These are phyloP conservation scores for Heliopora coerulea DNA, from an alignment of 92 coral and sea anemone genomes.

Conservation along the genomic window DNA sequence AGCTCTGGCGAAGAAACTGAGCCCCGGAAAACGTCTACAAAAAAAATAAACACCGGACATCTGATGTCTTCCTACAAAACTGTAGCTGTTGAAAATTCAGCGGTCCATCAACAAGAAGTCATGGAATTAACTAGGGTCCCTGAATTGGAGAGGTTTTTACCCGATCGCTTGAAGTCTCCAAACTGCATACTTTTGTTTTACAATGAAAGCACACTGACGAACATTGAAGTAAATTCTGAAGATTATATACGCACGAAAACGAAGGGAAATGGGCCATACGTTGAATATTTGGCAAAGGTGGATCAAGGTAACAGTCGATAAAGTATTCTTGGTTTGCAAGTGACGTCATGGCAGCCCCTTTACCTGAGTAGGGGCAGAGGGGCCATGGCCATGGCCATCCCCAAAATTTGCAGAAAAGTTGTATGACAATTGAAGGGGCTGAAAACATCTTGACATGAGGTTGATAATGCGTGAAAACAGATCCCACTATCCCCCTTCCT, in stretches of 20 bases:
- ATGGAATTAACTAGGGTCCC: slow-evolving; percentile 53
- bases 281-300: slow-evolving; percentile 45
- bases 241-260: slow-evolving; percentile 75
- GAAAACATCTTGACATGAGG: no score
- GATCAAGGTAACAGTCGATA: slow-evolving; percentile 15
- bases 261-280: slow-evolving; percentile 84
- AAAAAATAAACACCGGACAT: slow-evolving; percentile 90
- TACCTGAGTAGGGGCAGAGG: no score
- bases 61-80: slow-evolving; percentile 88
- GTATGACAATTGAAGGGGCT: no score
- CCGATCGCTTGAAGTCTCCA: slow-evolving; percentile 38
- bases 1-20: slow-evolving; percentile 80
- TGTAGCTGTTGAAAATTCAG: slow-evolving; percentile 61
- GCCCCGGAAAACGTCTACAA: slow-evolving; percentile 81
- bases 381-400: no score
- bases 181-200: slow-evolving; percentile 67
- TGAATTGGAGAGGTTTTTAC: slow-evolving; percentile 58
- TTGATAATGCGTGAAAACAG: no score
- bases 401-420: no score
- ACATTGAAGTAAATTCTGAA: slow-evolving; percentile 64
- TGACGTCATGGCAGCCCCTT: no score
- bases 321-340: neutral
- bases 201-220: slow-evolving; percentile 68
- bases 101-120: slow-evolving; percentile 47
- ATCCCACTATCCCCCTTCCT: no score